Conservation (phyloP, 2,888 invertebrate species). For the Cryptocheilus praepositus region DNA sequence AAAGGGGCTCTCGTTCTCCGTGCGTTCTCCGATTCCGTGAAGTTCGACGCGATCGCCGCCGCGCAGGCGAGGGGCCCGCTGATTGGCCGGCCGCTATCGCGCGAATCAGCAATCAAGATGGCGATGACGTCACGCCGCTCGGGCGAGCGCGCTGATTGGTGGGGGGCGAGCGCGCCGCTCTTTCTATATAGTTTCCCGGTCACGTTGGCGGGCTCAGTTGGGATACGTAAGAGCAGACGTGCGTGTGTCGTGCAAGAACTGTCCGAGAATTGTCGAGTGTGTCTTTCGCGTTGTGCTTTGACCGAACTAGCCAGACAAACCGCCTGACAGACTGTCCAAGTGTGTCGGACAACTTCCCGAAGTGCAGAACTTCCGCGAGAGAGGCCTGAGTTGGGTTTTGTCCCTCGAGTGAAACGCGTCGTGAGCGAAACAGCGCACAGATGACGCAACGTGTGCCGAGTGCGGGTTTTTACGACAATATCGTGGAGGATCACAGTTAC, state of each 20-base stretch:
- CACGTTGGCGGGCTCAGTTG: slow-evolving; percentile 69
- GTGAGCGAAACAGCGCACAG: slow-evolving; percentile 25
- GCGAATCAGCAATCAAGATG: slow-evolving; percentile 65
- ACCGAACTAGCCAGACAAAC: too few species aligned
- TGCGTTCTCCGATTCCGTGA: slow-evolving; percentile 49
- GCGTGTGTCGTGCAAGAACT: background rate
- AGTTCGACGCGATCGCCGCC: slow-evolving; percentile 20
- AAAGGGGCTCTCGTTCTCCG: slow-evolving; percentile 54
- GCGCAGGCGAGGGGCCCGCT: slow-evolving; percentile 24
- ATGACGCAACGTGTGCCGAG: slow-evolving; percentile 71
- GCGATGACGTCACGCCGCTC: slow-evolving; percentile 64
- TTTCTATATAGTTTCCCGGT: slow-evolving; percentile 68
- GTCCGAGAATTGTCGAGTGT: too few species aligned
- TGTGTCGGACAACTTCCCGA: too few species aligned
- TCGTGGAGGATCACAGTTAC: slow-evolving; percentile 66
- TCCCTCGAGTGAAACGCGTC: too few species aligned
- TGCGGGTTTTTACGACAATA: slow-evolving; percentile 61
- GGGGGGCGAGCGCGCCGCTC: slow-evolving; percentile 44
- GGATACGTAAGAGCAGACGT: slow-evolving; percentile 34
- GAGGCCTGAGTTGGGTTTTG: too few species aligned
- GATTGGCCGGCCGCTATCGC: slow-evolving; percentile 58
- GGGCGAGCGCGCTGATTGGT: slow-evolving; percentile 27
- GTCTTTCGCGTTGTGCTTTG: too few species aligned
- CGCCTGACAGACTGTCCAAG: too few species aligned
- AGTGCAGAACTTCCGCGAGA: too few species aligned